A percentile compares a stretch with the other conserved stretches of the same genome.
phyloP scores from a whole-genome alignment of 1,140 invertebrate species.

The Elymnias hypermnestra region DNA sequence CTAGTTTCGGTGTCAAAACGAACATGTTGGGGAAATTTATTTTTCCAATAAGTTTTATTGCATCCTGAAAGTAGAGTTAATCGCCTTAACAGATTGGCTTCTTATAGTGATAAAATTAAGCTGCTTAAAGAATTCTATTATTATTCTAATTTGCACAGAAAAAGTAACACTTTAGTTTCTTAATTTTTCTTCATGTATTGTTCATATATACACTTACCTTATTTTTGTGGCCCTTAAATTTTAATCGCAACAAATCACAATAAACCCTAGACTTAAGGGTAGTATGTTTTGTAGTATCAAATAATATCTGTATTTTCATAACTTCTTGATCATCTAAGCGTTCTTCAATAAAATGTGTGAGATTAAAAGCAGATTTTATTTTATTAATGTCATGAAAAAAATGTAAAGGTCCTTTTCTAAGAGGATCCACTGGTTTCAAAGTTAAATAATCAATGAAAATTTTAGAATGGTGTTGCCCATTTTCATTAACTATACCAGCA shows the following conservation, averaged over 20 bases:
- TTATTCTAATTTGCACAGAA: no score
- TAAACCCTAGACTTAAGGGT: conserved; percentile 54
- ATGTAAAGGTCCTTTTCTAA: conserved; percentile 40
- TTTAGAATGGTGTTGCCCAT: conserved; percentile 33
- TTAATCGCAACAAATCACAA: conserved; percentile 52
- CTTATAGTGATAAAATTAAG: no score
- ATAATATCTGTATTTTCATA: conserved; percentile 62
- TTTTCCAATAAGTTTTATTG: conserved; percentile 54
- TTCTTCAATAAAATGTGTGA: conserved; percentile 48
- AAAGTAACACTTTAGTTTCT: no score
- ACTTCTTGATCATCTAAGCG: conserved; percentile 56
- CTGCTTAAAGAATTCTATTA: no score
- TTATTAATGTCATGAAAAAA: conserved; percentile 66
- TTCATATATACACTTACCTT: conserved; percentile 32
- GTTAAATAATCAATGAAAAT: conserved; percentile 57
- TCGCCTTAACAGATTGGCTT: no score
- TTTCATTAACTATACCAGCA: conserved; percentile 32
- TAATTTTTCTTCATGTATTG: background rate
- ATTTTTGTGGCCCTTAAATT: conserved; percentile 65
- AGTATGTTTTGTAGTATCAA: conserved; percentile 59
- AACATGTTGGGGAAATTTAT: conserved; percentile 62
- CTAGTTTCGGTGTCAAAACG: conserved; percentile 47
- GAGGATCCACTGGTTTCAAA: conserved; percentile 41
- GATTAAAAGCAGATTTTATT: conserved; percentile 57
- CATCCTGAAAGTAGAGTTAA: conserved; percentile 49